phyloP scores from a whole-genome alignment of 1,140 invertebrate genomes.

The Battus philenor region DNA sequence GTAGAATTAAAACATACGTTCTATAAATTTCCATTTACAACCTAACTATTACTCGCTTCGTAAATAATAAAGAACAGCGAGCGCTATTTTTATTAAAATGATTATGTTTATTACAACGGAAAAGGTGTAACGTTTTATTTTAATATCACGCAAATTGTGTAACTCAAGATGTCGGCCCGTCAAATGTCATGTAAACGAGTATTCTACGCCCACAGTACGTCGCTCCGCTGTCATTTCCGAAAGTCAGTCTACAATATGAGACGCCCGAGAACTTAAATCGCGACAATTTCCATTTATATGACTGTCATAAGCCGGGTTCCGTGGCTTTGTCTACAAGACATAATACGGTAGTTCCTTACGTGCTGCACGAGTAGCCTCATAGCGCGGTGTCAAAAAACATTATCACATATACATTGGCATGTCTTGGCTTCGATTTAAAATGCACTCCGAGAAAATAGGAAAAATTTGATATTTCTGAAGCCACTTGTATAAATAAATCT shows the following conservation, averaged over 20 bases:
- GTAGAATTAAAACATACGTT: slow-evolving; percentile 4
- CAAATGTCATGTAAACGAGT: slow-evolving; percentile 11
- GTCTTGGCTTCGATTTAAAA: neutral
- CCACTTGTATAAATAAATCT: neutral
- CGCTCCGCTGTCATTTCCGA: slow-evolving; percentile 44
- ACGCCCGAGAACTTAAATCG: slow-evolving; percentile 47
- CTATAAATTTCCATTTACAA: slow-evolving; percentile 9
- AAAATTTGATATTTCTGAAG: neutral
- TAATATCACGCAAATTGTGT: too few species aligned
- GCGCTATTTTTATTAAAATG: too few species aligned
- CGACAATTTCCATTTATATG: slow-evolving; percentile 69
- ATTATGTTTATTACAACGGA: too few species aligned
- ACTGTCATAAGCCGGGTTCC: slow-evolving; percentile 51
- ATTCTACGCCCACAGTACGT: slow-evolving; percentile 9
- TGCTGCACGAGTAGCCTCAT: slow-evolving; percentile 5
- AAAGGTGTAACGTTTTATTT: too few species aligned
- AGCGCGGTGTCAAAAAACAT: slow-evolving; percentile 21
- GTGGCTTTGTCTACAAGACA: slow-evolving; percentile 41
- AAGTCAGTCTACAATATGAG: slow-evolving; percentile 43
- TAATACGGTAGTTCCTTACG: slow-evolving; percentile 26
- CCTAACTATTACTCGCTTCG: neutral
- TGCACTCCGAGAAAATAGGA: neutral
- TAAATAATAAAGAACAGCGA: too few species aligned
- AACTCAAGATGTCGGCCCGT: too few species aligned
- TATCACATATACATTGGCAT: neutral